Evolutionary conservation across 2,113 vertebrate species (phyloP).

Genomic region (Elgaria multicarinata): DNA sequence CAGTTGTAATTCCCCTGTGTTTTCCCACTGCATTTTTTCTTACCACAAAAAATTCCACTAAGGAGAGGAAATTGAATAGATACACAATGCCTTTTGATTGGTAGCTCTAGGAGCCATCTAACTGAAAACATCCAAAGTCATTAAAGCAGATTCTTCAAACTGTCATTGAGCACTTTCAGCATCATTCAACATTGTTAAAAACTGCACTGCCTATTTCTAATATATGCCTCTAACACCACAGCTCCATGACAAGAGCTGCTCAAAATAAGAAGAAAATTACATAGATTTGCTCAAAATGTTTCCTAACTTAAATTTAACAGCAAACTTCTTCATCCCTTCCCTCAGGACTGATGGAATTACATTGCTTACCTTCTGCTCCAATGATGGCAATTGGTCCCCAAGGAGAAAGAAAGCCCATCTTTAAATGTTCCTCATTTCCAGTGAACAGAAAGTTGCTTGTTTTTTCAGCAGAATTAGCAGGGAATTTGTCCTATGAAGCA

Average conservation of each 20-base stretch:
- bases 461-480: slow-evolving; percentile 39
- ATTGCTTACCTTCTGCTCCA: slow-evolving; percentile 56
- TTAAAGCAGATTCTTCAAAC: not conserved
- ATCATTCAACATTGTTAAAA: not conserved
- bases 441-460: slow-evolving; percentile 38
- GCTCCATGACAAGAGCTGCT: not conserved
- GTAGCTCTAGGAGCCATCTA: no score
- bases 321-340: slow-evolving; percentile 56
- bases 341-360: slow-evolving; percentile 53
- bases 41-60: no score
- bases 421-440: slow-evolving; percentile 42
- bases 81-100: no score
- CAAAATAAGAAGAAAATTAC: not conserved
- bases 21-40: no score
- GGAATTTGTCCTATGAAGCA: slow-evolving; percentile 25
- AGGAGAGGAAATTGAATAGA: no score
- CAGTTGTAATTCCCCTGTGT: no score
- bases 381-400: slow-evolving; percentile 45
- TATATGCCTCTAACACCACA: not conserved
- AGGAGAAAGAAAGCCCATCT: slow-evolving; percentile 47
- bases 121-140: not conserved
- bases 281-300: slow-evolving; percentile 6
- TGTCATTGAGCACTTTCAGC: slow-evolving; percentile 8
- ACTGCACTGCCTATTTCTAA: not conserved
- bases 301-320: slow-evolving; percentile 55